Conservation (phyloP, 2,888 invertebrate genomes). For the Spatulosminthurus flaviceps region DNA sequence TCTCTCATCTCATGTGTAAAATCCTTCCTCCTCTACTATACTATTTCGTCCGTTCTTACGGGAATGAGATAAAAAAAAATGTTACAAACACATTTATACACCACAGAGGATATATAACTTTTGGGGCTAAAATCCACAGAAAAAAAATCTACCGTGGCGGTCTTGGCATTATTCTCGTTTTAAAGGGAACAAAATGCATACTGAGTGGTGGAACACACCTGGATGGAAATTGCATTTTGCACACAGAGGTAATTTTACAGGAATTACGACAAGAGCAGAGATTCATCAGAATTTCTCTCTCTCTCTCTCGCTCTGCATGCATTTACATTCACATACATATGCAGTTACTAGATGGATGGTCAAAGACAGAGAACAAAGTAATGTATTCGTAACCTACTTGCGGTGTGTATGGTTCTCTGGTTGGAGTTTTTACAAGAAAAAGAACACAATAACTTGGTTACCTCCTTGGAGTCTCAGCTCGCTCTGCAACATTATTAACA, state of each 20-base stretch:
- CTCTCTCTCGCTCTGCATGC: background rate
- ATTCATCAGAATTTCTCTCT: background rate
- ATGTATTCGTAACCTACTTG: conserved; percentile 39
- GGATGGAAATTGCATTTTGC: conserved; percentile 4
- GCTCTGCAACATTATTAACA: conserved; percentile 44
- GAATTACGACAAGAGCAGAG: background rate
- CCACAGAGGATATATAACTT: background rate
- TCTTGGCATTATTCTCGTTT: conserved; percentile 7
- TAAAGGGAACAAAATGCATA: conserved; percentile 2
- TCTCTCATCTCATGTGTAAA: no score
- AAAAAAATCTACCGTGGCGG: background rate
- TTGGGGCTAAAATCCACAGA: conserved; percentile 6
- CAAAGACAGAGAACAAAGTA: background rate
- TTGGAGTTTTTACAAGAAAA: conserved; percentile 13
- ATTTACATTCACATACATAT: no score
- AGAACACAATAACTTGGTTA: conserved; percentile 18
- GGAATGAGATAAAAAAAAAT: background rate
- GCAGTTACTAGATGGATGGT: background rate
- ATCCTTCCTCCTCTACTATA: background rate
- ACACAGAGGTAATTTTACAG: conserved; percentile 8
- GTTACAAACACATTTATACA: background rate
- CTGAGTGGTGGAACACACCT: background rate
- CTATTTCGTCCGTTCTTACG: background rate
- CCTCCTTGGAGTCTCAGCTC: conserved; percentile 26
- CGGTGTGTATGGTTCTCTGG: conserved; percentile 1